Conservation (phyloP, 1,140 invertebrate genomes). For the Aphis craccivora region DNA sequence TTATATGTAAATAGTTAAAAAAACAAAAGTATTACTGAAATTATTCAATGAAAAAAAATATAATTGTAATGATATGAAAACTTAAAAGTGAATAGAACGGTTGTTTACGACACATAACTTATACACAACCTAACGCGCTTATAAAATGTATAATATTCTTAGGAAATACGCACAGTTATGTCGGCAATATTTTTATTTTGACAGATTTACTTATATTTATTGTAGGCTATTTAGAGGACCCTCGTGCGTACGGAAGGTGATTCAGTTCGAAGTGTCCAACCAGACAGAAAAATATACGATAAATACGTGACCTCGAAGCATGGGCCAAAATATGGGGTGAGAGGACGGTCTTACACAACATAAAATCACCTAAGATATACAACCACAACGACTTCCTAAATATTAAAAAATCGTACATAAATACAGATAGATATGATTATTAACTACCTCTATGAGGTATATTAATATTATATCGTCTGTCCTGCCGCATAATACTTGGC, state of each 20-base stretch:
- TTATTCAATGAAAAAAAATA: no score
- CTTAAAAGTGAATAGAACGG: no score
- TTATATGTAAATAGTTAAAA: background rate
- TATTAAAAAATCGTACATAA: background rate
- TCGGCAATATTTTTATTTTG: background rate
- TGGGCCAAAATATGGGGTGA: background rate
- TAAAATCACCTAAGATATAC: background rate
- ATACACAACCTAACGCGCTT: no score
- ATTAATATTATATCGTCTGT: background rate
- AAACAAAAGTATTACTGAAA: background rate
- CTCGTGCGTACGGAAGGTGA: background rate
- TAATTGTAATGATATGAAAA: no score
- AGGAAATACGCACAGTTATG: background rate
- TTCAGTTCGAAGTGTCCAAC: background rate
- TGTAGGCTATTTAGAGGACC: background rate
- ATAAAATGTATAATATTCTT: background rate
- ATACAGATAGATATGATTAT: background rate
- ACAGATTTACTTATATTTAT: background rate
- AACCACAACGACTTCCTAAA: background rate
- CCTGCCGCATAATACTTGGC: rapidly evolving
- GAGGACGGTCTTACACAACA: background rate
- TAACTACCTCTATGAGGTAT: background rate
- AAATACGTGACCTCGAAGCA: background rate
- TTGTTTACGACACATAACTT: no score
- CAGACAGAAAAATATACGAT: background rate